Evolutionary conservation across 2,888 invertebrate genomes (phyloP).

Genomic region (Cyaniris semiargus): DNA sequence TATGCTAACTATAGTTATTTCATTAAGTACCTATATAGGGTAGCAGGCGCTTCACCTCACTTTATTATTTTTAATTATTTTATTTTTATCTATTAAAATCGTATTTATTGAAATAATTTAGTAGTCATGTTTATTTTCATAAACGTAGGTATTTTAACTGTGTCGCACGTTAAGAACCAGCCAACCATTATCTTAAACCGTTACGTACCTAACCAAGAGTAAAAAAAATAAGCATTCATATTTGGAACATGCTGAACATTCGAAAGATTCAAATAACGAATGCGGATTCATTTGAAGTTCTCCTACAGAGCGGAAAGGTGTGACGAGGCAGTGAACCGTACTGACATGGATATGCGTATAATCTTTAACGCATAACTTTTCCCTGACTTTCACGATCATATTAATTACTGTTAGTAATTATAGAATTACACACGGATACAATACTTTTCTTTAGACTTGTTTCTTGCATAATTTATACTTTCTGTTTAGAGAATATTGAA

Average conservation of each 20-base stretch:
- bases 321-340: slow-evolving; percentile 19
- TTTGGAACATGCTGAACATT: background rate
- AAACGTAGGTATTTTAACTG: no score
- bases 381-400: slow-evolving; percentile 22
- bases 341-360: slow-evolving; percentile 18
- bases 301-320: slow-evolving; percentile 6
- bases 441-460: background rate
- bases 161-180: no score
- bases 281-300: slow-evolving; percentile 11
- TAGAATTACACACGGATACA: slow-evolving; percentile 4
- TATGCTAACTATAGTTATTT: no score
- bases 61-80: no score
- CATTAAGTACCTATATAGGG: no score
- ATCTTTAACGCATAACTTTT: slow-evolving; percentile 9
- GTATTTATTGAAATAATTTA: no score
- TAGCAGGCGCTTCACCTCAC: no score
- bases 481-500: background rate
- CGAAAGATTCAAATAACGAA: background rate
- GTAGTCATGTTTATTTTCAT: no score
- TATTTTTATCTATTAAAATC: background rate
- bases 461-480: slow-evolving; percentile 28
- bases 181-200: no score
- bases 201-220: no score
- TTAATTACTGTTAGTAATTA: slow-evolving; percentile 15
- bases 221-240: background rate